Percentiles rank a stretch among this genome's conserved stretches.
These are phyloP conservation scores for Tetramorium parvispinum DNA, from an alignment of 1,140 invertebrate genomes.

Conservation along the genomic window DNA sequence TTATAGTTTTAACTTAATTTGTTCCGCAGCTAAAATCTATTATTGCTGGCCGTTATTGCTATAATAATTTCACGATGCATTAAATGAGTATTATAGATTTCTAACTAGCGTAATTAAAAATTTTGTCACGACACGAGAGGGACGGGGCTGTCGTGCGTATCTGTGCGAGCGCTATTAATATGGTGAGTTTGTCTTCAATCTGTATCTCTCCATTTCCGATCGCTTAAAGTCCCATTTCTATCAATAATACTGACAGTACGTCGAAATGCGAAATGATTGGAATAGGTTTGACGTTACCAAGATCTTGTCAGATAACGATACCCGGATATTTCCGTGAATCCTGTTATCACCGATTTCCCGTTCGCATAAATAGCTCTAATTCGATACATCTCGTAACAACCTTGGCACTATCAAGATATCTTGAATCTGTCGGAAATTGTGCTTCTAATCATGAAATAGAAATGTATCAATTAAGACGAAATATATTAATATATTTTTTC, in stretches of 20 bases:
- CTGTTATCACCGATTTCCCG: slow-evolving; percentile 46
- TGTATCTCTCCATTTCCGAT: slow-evolving; percentile 11
- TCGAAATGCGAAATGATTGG: slow-evolving; percentile 24
- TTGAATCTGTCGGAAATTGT: slow-evolving; percentile 8
- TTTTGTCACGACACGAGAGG: not conserved
- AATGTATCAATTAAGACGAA: not conserved
- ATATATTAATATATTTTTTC: not conserved
- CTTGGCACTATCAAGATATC: slow-evolving; percentile 16
- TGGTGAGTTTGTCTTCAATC: slow-evolving; percentile 22
- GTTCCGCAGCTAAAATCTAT: not conserved
- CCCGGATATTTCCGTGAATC: slow-evolving; percentile 52
- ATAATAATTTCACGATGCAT: not conserved
- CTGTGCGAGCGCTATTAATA: slow-evolving; percentile 15
- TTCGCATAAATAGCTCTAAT: slow-evolving; percentile 49
- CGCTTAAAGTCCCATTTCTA: slow-evolving; percentile 15
- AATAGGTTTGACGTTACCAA: slow-evolving; percentile 8
- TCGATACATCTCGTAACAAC: slow-evolving; percentile 20
- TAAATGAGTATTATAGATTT: not conserved
- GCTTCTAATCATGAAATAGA: not conserved
- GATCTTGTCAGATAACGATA: slow-evolving; percentile 32
- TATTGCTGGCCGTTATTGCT: not conserved
- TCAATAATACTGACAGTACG: slow-evolving; percentile 53
- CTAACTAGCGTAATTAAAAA: not conserved
- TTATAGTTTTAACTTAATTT: not conserved
- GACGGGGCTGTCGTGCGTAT: not conserved